Conservation (phyloP, 2,113 vertebrate species). For the Phodopus roborovskii region DNA sequence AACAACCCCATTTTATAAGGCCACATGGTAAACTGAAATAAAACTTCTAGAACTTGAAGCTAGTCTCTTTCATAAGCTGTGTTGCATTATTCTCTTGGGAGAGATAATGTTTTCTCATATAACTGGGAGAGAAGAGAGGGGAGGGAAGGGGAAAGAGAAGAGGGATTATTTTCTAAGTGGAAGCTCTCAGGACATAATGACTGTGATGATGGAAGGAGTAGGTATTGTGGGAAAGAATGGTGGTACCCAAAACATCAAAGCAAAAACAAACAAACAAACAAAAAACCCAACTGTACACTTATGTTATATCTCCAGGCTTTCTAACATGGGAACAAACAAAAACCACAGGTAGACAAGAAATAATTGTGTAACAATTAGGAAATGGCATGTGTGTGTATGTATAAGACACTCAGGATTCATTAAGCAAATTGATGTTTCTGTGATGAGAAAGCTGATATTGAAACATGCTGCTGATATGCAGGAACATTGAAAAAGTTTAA, state of each 20-base stretch:
- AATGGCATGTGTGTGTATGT: not conserved
- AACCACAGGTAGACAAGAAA: not conserved
- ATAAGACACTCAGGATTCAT: not conserved
- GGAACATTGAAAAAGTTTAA: not conserved
- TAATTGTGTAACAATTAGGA: not conserved
- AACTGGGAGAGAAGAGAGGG: no score
- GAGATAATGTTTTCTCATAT: not conserved
- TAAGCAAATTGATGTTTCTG: not conserved
- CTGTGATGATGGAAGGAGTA: not conserved
- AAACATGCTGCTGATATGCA: not conserved
- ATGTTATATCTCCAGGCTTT: not conserved
- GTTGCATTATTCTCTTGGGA: not conserved
- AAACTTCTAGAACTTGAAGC: slow-evolving; percentile 29
- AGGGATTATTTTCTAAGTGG: not conserved
- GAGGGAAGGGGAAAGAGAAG: rapidly evolving
- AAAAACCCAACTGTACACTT: not conserved
- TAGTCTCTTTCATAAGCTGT: not conserved
- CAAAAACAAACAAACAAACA: not conserved
- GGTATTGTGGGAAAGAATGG: not conserved
- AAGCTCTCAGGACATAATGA: not conserved
- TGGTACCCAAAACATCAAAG: not conserved
- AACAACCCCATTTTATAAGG: not conserved
- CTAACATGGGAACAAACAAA: not conserved
- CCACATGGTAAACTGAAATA: not conserved
- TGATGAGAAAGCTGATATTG: not conserved